Evolutionary conservation across 2,888 invertebrate genomes (phyloP), one percentile per base, ranked within the genome.

Genomic region (Dexiosoma caninum): DNA sequence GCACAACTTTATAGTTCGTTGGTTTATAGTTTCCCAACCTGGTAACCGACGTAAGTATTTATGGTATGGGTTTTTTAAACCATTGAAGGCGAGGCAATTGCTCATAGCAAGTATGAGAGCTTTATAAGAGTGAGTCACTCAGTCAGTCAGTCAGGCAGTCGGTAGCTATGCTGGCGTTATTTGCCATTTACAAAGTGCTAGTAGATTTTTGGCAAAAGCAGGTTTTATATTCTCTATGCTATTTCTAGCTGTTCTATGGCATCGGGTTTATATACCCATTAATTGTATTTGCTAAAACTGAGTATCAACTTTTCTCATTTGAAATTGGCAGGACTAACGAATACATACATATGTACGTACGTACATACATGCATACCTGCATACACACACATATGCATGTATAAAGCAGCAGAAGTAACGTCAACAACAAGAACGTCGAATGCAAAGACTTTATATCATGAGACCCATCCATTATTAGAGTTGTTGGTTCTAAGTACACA

Each of bases 391-490:
- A n/a, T n/a, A n/a, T n/a, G n/a, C n/a, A n/a, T n/a, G n/a, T n/a
- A 6, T 30, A 57, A 23, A 27, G 14, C 12, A 53, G 19, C 49
- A 71, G 55, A 16, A n/a, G n/a, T n/a, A n/a, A n/a, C n/a, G n/a
- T n/a, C n/a, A 71, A 46, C 37, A 55, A 46, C 16, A 27, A 27
- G 12, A 23, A 57, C 35, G 14, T 23, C 9, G 21, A 49, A 40
- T 23, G 44, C 46, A 44, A 69, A 30, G 21, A 69, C 10, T 19
- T 37, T 42, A 59, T 51, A 66, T 40, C 62, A 79, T 70, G 55
- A 77, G 80, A 81, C 77, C 80, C 77, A 72, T 81, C 44, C 67
- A 72, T 77, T 76, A 55, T 71, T 60, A 49, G n/a, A 51, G n/a
- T n/a, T n/a, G 42, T 69, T 75, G 40, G 59, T 75, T 75, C 64